A percentile compares a stretch with the other conserved stretches of the same genome.
These are phyloP conservation scores for Pristionchus maxplancki DNA, from an alignment of 2,888 invertebrate genomes.

Conservation along the genomic window DNA sequence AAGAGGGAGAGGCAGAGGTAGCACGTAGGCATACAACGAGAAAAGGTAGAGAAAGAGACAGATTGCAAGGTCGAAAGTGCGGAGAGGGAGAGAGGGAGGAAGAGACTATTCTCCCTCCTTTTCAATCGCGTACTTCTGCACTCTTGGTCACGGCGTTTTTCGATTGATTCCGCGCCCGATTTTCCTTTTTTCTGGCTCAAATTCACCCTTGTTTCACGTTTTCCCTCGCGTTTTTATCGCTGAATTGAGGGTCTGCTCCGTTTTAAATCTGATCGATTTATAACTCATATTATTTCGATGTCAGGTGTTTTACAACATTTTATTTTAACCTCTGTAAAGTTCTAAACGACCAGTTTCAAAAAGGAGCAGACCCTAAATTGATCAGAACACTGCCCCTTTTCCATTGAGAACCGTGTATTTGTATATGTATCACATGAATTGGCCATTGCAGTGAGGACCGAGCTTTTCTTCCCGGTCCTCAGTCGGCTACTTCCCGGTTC, in stretches of 20 bases:
- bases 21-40: not conserved
- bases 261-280: too few relatives aligned
- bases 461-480: not conserved
- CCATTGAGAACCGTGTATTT: too few relatives aligned
- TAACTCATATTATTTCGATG: not conserved
- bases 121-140: slow-evolving; percentile 1
- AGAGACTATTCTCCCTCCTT: not conserved
- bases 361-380: too few relatives aligned
- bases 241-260: too few relatives aligned
- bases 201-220: not conserved
- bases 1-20: not conserved
- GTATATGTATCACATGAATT: too few relatives aligned
- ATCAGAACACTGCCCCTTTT: too few relatives aligned
- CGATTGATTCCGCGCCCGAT: not conserved
- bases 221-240: too few relatives aligned
- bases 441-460: not conserved
- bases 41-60: not conserved
- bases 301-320: too few relatives aligned
- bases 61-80: not conserved
- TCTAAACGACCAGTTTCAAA: too few relatives aligned
- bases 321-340: too few relatives aligned
- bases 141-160: not conserved
- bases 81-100: not conserved
- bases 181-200: not conserved
- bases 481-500: not conserved